These are phyloP conservation scores for Chymomyza costata DNA, from an alignment of 1,140 invertebrate species.

Conservation along the genomic window DNA sequence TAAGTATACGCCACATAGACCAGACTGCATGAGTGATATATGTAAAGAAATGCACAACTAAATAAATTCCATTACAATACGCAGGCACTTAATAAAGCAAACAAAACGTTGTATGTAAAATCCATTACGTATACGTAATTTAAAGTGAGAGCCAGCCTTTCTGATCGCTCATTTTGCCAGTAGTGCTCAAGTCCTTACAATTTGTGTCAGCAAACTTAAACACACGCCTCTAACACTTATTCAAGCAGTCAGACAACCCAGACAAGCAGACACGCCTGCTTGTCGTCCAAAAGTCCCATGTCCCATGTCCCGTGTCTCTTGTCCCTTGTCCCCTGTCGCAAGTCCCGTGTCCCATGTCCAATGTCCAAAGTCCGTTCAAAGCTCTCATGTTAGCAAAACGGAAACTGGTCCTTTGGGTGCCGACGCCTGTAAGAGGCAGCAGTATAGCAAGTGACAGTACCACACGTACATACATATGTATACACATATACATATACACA, in stretches of 20 bases:
- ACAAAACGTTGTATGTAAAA: too few relatives aligned
- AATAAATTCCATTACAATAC: too few relatives aligned
- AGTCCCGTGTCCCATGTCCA: too few relatives aligned
- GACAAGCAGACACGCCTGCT: constrained; percentile 22
- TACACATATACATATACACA: constrained; percentile 6
- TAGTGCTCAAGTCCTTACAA: constrained; percentile 34
- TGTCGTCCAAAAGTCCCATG: background rate
- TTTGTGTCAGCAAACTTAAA: constrained; percentile 30
- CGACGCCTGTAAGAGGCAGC: too few relatives aligned
- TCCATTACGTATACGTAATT: too few relatives aligned
- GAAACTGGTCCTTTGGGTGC: constrained; percentile 49
- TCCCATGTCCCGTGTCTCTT: background rate
- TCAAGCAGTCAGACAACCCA: background rate
- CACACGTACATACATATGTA: constrained; percentile 30
- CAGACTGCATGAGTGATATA: too few relatives aligned
- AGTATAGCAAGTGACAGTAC: constrained; percentile 23
- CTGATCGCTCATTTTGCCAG: constrained; percentile 37
- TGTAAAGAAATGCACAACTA: too few relatives aligned
- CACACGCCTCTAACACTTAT: constrained; percentile 18
- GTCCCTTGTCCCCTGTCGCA: constrained; percentile 4
- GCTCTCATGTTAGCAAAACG: constrained; percentile 37
- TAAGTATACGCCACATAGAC: too few relatives aligned
- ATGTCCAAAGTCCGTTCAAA: too few relatives aligned
- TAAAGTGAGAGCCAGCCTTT: too few relatives aligned
- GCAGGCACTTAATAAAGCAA: too few relatives aligned